Evolutionary conservation across 2,113 vertebrate species (phyloP), one percentile per base, ranked within the genome.

Genomic region (Nerophis ophidion): DNA sequence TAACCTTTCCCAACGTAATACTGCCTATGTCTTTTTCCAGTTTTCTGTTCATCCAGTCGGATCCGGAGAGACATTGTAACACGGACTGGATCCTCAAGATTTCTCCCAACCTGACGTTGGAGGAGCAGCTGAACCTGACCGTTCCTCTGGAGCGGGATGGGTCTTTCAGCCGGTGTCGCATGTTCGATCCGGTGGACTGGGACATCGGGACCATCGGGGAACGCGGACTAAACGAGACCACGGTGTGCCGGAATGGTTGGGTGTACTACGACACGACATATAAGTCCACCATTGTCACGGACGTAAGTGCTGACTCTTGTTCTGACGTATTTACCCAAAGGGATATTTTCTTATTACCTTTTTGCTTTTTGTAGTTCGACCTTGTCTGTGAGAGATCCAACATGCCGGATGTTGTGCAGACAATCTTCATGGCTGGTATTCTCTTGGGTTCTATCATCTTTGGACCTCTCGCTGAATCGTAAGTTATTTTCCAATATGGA

Each of bases 141-240:
- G 2, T 94, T 13, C 92, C 92, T 4, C 76, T 65, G 11, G 76
- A 79, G 0, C 4, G 50, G 0, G 36, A 85, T 0, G 26, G 26
- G 3, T 26, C 26, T 26, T 26, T 26, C 26, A 26, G 26, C 26
- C 3, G 83, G 79, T 94, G 93, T 77, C 76, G 48, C 59, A 91
- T 90, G 93, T 94, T 91, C 63, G 69, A 40, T 17, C 91, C 92
- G 0, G 81, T 86, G 53, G 71, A 85, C 12, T 79, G 88, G 89
- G 82, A 86, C 70, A 85, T 94, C 0, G 15, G 72, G 0, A 65
- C 80, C 62, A 90, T 94, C 54, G 8, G 86, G 63, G 59, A 63
- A 4, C 72, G 83, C 0, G 85, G 87, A 13, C 89, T 92, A 19
- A 93, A 91, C 1, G 33, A 82, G n/a, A 93, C 91, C 0, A 70